A percentile compares a stretch with the other conserved stretches of the same genome.
These are phyloP conservation scores for Myoxocephalus aenaeus DNA, from an alignment of 2,797 vertebrate genomes.

Conservation along the genomic window DNA sequence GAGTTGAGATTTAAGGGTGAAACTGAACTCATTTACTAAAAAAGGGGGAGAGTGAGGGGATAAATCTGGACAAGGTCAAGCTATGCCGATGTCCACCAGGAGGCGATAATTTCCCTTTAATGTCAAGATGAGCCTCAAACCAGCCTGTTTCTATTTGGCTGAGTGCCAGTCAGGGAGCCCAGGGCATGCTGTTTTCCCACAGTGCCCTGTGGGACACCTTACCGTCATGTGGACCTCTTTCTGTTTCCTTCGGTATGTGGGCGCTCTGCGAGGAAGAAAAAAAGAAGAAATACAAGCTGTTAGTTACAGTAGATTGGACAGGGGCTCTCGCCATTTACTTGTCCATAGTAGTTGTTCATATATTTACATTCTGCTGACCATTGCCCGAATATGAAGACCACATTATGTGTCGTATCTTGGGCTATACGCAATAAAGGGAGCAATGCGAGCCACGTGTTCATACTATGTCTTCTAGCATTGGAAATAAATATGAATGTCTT, in stretches of 20 bases:
- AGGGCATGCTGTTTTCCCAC: constrained; percentile 68
- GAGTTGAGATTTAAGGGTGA: constrained; percentile 35
- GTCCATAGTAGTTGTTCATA: constrained; percentile 55
- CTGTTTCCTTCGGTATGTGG: constrained; percentile 90
- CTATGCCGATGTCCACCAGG: constrained; percentile 69
- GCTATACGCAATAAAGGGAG: background rate
- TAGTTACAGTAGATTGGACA: constrained; percentile 55
- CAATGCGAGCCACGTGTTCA: background rate
- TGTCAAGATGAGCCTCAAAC: constrained; percentile 66
- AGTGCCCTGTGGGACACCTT: constrained; percentile 80
- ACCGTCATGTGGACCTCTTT: constrained; percentile 90
- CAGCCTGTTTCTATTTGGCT: constrained; percentile 54
- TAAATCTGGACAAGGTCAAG: background rate
- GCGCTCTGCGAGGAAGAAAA: constrained; percentile 86
- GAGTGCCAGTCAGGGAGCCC: constrained; percentile 61
- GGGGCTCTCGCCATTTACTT: constrained; percentile 38
- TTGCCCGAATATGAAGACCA: constrained; percentile 18
- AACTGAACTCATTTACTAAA: constrained; percentile 16
- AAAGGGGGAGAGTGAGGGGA: background rate
- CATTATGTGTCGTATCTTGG: constrained; percentile 32
- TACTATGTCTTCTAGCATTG: background rate
- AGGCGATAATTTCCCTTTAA: constrained; percentile 63
- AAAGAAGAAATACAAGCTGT: constrained; percentile 20
- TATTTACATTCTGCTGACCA: constrained; percentile 55
- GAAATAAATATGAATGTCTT: background rate